A percentile compares a stretch with the other conserved stretches of the same genome.
phyloP scores from a whole-genome alignment of 2,797 vertebrate species.

The Lacerta agilis region DNA sequence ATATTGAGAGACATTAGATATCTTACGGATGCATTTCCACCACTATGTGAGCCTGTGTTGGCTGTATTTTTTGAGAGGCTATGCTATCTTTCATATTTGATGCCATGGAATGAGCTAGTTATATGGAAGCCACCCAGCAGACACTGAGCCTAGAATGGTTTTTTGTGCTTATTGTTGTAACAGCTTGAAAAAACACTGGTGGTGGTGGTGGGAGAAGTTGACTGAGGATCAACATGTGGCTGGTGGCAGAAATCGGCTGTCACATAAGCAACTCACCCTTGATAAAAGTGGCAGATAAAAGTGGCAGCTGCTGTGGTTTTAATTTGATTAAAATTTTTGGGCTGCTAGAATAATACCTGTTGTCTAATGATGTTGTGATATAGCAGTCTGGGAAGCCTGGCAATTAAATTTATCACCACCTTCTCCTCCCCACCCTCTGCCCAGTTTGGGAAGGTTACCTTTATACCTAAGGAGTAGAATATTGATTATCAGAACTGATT shows the following conservation, averaged over 20 bases:
- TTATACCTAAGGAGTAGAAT: neutral
- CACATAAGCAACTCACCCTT: neutral
- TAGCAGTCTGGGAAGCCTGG: neutral
- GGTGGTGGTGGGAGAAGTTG: neutral
- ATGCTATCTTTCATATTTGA: neutral
- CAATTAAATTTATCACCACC: neutral
- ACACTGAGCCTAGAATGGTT: neutral
- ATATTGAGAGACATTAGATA: conserved; percentile 14
- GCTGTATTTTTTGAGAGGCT: neutral
- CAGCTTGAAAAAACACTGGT: neutral
- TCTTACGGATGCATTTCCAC: neutral
- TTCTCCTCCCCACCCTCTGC: no score
- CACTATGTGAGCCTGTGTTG: neutral
- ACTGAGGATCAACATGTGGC: neutral
- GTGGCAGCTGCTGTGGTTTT: neutral
- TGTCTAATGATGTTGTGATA: neutral
- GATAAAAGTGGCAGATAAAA: neutral
- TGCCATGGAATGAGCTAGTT: neutral
- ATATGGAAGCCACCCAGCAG: neutral
- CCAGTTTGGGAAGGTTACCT: neutral
- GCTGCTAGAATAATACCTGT: neutral
- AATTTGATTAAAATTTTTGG: neutral
- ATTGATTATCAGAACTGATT: neutral
- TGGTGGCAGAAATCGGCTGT: neutral
- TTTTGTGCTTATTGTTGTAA: neutral